phyloP scores from a whole-genome alignment of 2,113 vertebrate genomes.

The Glaucidium brasilianum region DNA sequence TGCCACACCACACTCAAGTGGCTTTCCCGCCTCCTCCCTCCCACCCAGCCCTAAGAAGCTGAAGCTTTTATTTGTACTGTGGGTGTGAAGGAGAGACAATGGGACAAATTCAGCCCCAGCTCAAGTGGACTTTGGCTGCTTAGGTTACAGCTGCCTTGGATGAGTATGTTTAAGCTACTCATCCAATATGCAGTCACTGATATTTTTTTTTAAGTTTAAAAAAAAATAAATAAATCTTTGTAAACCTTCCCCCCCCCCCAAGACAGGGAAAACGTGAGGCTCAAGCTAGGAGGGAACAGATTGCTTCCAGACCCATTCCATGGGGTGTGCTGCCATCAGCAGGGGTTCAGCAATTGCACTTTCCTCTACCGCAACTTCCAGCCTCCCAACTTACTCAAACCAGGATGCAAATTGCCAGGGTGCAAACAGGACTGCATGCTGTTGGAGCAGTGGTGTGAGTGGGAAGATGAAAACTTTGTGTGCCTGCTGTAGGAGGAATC shows the following conservation, averaged over 20 bases:
- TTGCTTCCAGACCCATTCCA: neutral
- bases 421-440: neutral
- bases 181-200: neutral
- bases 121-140: neutral
- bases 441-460: constrained; percentile 36
- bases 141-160: neutral
- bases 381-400: neutral
- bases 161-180: neutral
- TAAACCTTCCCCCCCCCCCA: neutral
- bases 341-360: neutral
- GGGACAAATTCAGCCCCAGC: neutral
- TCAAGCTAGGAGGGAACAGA: neutral
- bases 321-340: neutral
- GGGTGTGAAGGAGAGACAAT: neutral
- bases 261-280: neutral
- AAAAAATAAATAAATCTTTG: neutral
- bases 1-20: neutral
- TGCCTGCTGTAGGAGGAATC: constrained; percentile 61
- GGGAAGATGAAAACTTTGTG: constrained; percentile 55
- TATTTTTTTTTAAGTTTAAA: neutral
- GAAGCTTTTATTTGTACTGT: constrained; percentile 14
- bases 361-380: neutral
- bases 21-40: constrained; percentile 18
- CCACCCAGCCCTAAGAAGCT: neutral
- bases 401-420: neutral